phyloP scores from a whole-genome alignment of 2,888 invertebrate species.

The Scaptodrosophila latifasciaeformis region DNA sequence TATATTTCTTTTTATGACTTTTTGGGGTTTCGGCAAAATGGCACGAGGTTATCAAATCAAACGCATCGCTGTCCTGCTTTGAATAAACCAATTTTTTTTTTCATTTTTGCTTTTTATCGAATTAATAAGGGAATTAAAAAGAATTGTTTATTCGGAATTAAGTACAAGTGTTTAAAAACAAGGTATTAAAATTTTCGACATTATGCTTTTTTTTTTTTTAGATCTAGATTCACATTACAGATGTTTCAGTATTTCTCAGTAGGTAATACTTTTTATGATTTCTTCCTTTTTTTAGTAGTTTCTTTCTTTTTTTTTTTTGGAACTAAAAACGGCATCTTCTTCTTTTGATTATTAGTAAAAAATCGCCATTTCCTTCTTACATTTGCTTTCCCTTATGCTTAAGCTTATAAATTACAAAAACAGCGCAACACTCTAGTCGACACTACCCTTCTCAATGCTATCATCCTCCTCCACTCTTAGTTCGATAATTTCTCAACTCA shows the following conservation, averaged over 20 bases:
- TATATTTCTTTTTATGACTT: conserved; percentile 29
- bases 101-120: too few relatives aligned
- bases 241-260: conserved; percentile 32
- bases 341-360: too few relatives aligned
- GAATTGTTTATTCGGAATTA: conserved; percentile 31
- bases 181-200: conserved; percentile 33
- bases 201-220: conserved; percentile 17
- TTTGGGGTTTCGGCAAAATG: conserved; percentile 61
- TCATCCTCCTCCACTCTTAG: too few relatives aligned
- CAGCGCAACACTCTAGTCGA: conserved; percentile 55
- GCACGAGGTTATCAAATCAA: conserved; percentile 48
- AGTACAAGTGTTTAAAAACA: conserved; percentile 45
- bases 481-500: too few relatives aligned
- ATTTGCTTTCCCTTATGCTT: conserved; percentile 44
- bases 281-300: conserved; percentile 14
- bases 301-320: conserved; percentile 16
- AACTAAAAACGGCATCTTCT: too few relatives aligned
- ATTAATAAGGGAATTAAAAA: neutral
- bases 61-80: conserved; percentile 13
- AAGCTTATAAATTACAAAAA: conserved; percentile 66
- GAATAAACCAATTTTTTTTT: too few relatives aligned
- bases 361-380: conserved; percentile 7
- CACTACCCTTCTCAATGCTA: neutral
- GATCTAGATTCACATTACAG: conserved; percentile 1
- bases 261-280: conserved; percentile 47